A percentile compares a stretch with the other conserved stretches of the same genome.
Conservation (phyloP, 2,797 vertebrate species). For the Darevskia mixta region DNA sequence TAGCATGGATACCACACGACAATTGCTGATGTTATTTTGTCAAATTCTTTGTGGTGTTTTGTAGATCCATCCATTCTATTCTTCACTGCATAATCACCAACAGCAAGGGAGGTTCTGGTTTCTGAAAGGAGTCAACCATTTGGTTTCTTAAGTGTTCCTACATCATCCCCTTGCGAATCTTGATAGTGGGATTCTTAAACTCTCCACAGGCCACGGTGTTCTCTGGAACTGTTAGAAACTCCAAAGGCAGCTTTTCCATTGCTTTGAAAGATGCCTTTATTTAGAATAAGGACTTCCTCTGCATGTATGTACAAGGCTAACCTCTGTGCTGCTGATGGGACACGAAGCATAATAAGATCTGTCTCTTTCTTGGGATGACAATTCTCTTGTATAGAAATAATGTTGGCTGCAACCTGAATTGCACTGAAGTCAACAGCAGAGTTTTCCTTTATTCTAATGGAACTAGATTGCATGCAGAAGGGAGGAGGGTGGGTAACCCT, state of each 20-base stretch:
- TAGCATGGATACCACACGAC: not conserved
- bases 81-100: not conserved
- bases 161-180: not conserved
- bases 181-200: not conserved
- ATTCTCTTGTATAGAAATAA: not conserved
- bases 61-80: not conserved
- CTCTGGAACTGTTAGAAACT: not conserved
- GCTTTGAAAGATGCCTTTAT: constrained; percentile 12
- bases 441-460: not conserved
- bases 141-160: not conserved
- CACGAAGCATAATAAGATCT: not conserved
- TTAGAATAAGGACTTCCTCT: not conserved
- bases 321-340: not conserved
- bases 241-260: not conserved
- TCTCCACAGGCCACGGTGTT: not conserved
- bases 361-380: not conserved
- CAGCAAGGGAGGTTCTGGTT: not conserved
- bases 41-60: not conserved
- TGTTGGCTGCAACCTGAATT: not conserved
- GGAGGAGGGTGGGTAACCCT: not conserved
- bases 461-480: not conserved
- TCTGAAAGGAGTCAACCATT: not conserved
- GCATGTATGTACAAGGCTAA: not conserved
- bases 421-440: not conserved
- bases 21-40: not conserved